Conservation (phyloP, 1,140 invertebrate species). For the Sarcophaga peregrina region DNA sequence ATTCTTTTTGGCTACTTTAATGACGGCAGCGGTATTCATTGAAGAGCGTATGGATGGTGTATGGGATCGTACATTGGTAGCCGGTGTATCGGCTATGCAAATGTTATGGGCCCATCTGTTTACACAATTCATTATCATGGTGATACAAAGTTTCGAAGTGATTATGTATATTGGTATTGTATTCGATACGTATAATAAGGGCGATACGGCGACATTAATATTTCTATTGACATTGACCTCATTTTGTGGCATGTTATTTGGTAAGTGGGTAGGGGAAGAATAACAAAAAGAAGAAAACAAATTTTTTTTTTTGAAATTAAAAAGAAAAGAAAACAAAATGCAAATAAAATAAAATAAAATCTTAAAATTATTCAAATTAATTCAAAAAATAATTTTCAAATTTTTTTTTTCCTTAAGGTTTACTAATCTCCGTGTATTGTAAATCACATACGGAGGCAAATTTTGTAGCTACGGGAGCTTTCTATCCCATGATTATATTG, state of each 20-base stretch:
- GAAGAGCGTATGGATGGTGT: conserved; percentile 83
- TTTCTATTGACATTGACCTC: conserved; percentile 72
- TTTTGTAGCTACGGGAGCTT: conserved; percentile 85
- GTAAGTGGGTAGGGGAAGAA: conserved; percentile 65
- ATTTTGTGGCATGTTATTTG: conserved; percentile 78
- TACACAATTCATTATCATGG: conserved; percentile 78
- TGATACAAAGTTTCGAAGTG: conserved; percentile 75
- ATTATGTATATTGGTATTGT: conserved; percentile 73
- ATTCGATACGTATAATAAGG: conserved; percentile 72
- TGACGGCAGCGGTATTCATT: conserved; percentile 84
- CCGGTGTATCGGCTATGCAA: conserved; percentile 76
- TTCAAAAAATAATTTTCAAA: background rate
- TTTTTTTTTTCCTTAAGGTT: conserved; percentile 55
- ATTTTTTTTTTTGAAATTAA: background rate
- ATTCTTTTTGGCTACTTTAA: conserved; percentile 82
- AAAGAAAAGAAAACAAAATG: background rate
- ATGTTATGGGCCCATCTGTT: conserved; percentile 81
- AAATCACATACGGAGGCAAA: conserved; percentile 83
- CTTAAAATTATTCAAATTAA: background rate
- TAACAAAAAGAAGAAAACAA: too few relatives aligned
- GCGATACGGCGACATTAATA: conserved; percentile 71
- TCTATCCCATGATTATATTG: conserved; percentile 86
- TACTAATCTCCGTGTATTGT: conserved; percentile 83
- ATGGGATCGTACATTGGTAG: conserved; percentile 80
- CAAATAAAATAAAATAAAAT: background rate